phyloP scores from a whole-genome alignment of 2,797 vertebrate species.

The Hephaestus fuliginosus region DNA sequence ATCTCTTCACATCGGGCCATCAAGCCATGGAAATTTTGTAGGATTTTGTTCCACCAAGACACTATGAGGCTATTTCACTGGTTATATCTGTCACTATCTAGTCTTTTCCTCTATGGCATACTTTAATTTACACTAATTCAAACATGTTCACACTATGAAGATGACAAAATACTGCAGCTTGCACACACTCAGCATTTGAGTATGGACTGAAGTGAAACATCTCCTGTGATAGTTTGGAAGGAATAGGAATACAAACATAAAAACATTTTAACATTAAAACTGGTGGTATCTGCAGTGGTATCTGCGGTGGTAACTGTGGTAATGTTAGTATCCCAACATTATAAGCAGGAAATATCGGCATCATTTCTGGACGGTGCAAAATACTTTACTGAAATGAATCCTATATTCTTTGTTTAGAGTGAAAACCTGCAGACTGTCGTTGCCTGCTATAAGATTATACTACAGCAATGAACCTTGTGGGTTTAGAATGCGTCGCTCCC shows the following conservation, averaged over 20 bases:
- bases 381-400: not conserved
- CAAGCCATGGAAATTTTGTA: not conserved
- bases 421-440: conserved; percentile 2
- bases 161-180: not conserved
- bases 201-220: not conserved
- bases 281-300: not conserved
- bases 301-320: too few species aligned
- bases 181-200: not conserved
- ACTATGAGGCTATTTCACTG: not conserved
- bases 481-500: conserved; percentile 20
- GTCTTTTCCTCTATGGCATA: not conserved
- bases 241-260: not conserved
- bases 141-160: not conserved
- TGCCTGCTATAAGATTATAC: conserved; percentile 1
- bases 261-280: not conserved
- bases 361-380: not conserved
- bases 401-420: not conserved
- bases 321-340: not conserved
- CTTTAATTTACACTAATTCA: not conserved
- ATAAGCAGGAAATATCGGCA: not conserved
- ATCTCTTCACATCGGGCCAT: not conserved
- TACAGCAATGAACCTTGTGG: conserved; percentile 18
- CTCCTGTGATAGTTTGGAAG: not conserved
- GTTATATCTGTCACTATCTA: not conserved
- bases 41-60: not conserved